A percentile compares a stretch with the other conserved stretches of the same genome.
phyloP scores from a whole-genome alignment of 64 coral and sea anemone species.

The Actinia equina region DNA sequence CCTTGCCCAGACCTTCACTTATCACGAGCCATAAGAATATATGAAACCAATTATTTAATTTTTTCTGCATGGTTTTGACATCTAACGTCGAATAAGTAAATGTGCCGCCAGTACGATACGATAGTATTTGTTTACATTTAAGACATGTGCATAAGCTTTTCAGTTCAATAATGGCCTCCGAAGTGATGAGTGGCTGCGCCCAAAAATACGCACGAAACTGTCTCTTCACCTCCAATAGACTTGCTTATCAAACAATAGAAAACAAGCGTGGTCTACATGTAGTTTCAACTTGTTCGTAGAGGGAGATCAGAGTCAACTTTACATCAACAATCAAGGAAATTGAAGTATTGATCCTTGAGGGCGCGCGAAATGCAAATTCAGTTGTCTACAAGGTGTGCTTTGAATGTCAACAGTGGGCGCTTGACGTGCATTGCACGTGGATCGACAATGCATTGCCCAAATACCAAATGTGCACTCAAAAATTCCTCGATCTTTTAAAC shows the following conservation, averaged over 20 bases:
- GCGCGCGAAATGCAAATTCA: constrained; percentile 20
- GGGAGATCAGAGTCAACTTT: not conserved
- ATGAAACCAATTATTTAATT: not conserved
- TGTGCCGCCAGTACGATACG: not conserved
- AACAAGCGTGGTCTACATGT: not conserved
- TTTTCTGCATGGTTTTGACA: not conserved
- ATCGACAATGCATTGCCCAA: not conserved
- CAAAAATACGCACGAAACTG: not conserved
- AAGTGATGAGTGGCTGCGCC: not conserved
- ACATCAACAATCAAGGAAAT: not conserved
- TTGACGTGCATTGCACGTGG: not conserved
- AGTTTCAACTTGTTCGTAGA: not conserved
- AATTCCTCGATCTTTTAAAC: too few relatives aligned
- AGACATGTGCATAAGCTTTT: not conserved
- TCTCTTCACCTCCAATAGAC: not conserved
- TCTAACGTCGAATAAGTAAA: not conserved
- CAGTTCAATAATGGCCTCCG: not conserved
- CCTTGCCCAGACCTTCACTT: not conserved
- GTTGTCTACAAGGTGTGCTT: not conserved
- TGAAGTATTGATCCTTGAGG: not conserved
- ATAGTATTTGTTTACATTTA: not conserved
- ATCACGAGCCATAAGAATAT: not conserved
- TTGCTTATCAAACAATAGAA: not conserved
- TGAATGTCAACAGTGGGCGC: not conserved
- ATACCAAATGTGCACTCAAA: not conserved